These are phyloP conservation scores for Acrobasis suavella DNA, from an alignment of 2,888 invertebrate species.

Conservation along the genomic window DNA sequence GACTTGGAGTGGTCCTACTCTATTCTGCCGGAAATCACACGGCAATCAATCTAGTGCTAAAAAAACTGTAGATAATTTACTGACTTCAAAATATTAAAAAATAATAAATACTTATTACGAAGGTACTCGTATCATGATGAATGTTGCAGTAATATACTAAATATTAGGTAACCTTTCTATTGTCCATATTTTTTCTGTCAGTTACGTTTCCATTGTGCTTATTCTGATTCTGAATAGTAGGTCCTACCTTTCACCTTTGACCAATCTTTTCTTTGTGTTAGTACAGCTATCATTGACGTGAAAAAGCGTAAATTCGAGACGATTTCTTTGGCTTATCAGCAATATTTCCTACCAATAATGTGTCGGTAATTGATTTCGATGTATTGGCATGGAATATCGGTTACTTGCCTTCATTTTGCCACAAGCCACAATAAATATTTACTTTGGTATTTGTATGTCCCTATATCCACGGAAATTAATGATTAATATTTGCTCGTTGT, in stretches of 20 bases:
- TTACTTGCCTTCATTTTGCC: not conserved
- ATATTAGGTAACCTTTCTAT: not conserved
- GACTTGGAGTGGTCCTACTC: too few relatives aligned
- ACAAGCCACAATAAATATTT: not conserved
- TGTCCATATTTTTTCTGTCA: not conserved
- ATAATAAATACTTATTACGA: too few relatives aligned
- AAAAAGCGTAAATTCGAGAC: constrained; percentile 15
- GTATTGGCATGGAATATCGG: not conserved
- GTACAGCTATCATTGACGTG: constrained; percentile 30
- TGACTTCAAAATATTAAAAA: too few relatives aligned
- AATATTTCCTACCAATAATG: constrained; percentile 10
- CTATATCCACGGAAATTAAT: too few relatives aligned
- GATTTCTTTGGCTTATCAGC: constrained; percentile 16
- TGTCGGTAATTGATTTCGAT: constrained; percentile 1
- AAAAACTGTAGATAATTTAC: too few relatives aligned
- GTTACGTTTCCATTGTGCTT: constrained; percentile 33
- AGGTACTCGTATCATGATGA: too few relatives aligned
- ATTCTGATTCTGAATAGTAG: constrained; percentile 37
- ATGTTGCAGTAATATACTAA: too few relatives aligned
- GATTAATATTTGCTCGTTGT: too few relatives aligned
- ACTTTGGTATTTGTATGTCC: not conserved
- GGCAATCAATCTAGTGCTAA: too few relatives aligned
- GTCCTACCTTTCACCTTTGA: constrained; percentile 62
- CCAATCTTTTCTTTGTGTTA: constrained; percentile 49
- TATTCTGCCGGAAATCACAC: too few relatives aligned